phyloP scores from a whole-genome alignment of 2,797 vertebrate genomes.

The Crax fasciolata region DNA sequence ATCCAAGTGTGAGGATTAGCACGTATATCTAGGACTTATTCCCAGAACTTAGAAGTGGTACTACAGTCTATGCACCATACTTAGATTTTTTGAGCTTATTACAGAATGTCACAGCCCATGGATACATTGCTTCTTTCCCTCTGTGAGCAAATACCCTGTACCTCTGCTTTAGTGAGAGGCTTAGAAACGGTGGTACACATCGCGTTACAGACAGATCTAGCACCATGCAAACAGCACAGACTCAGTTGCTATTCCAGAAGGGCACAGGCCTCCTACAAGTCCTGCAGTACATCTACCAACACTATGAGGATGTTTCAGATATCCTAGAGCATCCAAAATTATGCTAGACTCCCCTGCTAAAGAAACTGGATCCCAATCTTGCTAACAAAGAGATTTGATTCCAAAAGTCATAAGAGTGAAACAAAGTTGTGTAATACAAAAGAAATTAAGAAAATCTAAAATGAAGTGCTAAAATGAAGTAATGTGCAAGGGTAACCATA shows the following conservation, averaged over 20 bases:
- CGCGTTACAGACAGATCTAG: background rate
- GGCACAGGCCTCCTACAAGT: background rate
- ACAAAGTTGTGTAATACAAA: background rate
- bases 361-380: background rate
- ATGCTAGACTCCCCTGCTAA: background rate
- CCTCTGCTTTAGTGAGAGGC: background rate
- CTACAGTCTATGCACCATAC: background rate
- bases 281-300: background rate
- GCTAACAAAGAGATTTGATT: conserved; percentile 4
- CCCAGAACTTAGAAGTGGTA: background rate
- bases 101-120: background rate
- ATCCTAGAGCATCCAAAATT: background rate
- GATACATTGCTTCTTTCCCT: background rate
- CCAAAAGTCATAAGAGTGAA: conserved; percentile 30
- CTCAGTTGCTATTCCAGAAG: background rate
- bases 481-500: background rate
- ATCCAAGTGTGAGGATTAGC: background rate
- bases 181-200: background rate
- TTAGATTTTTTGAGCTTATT: background rate
- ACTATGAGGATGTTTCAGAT: background rate
- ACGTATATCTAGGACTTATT: background rate
- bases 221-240: background rate
- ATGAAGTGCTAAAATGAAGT: background rate
- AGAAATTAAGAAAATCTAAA: background rate
- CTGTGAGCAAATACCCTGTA: background rate